Evolutionary conservation across 2,113 vertebrate genomes (phyloP), one percentile per base, ranked within the genome.

Genomic region (Kryptolebias marmoratus): DNA sequence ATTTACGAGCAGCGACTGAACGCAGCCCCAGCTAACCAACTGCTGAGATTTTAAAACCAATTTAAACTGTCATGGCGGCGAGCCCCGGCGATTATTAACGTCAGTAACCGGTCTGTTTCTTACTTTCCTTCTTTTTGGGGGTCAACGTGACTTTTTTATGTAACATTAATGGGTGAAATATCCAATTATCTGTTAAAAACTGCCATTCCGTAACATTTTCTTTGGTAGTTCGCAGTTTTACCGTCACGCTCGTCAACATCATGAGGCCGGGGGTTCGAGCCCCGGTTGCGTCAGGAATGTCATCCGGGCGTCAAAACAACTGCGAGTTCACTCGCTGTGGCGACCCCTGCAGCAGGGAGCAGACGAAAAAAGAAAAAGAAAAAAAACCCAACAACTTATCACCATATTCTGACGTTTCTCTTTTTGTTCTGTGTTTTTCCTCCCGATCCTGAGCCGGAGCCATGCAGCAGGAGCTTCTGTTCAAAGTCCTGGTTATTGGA

Each of bases 401-500:
- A 9, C 2, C 3, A 36, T 39, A 18, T 42, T 64, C 50, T 11
- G 12, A 10, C 18, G 39, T 15, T 50, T 45, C 13, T 18, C 7
- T 7, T 14, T 73, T 66, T 18, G 28, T 2, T 0, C 2, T 53
- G 1, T 59, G 8, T n/a, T 31, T 56, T 8, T 12, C 39, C 22
- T 49, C 47, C 42, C 6, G 1, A 2, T 32, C 30, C 18, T 3
- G 22, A 22, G 12, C 30, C 1, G 10, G 59, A 72, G 73, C 31
- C 63, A 92, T 93, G 92, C 93, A 93, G 88, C 90, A 87, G 79
- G 94, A 95, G 82, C 88, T 92, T 44, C 63, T 95, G 49, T 92
- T 94, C 30, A 95, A 95, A 83, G 90, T 94, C 4, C 77, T 94
- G 49, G 93, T 95, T n/a, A 90, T 95, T 36, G 94, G 94, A 15